A percentile compares a stretch with the other conserved stretches of the same genome.
phyloP scores from a whole-genome alignment of 2,113 vertebrate genomes.

The Himantopus leucocephalus region DNA sequence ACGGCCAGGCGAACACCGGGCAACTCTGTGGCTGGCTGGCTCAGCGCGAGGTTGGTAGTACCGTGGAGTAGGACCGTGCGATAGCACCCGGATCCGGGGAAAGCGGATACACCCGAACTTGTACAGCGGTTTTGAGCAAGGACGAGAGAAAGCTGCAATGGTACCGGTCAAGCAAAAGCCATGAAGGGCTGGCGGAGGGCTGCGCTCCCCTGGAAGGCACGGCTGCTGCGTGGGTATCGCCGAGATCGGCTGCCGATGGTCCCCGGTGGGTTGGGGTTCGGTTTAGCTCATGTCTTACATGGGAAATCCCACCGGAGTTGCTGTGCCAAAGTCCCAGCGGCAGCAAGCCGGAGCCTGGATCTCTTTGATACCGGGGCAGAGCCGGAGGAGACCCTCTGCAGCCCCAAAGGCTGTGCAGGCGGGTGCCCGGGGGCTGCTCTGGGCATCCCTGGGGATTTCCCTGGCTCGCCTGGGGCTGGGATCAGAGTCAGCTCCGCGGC shows the following conservation, averaged over 20 bases:
- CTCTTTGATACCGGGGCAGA: not conserved
- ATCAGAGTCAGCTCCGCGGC: not conserved
- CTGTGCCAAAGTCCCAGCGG: not conserved
- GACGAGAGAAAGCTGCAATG: not conserved
- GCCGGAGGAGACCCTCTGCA: not conserved
- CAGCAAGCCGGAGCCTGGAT: not conserved
- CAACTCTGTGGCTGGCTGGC: not conserved
- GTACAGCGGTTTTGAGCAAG: not conserved
- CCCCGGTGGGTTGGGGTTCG: fast-evolving
- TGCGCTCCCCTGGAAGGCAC: no score
- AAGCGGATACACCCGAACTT: not conserved
- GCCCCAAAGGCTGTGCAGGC: not conserved
- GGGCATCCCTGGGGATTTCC: not conserved
- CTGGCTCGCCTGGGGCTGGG: not conserved
- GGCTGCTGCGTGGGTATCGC: no score
- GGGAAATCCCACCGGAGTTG: not conserved
- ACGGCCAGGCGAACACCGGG: not conserved
- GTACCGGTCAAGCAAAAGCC: not conserved
- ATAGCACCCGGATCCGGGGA: not conserved
- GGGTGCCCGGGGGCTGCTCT: not conserved
- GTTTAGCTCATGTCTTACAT: fast-evolving
- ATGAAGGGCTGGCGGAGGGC: not conserved
- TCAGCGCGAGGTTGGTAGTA: not conserved
- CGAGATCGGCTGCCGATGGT: fast-evolving
- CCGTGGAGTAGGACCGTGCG: not conserved